Conservation (phyloP, 2,888 invertebrate genomes). For the Metallyticus violacea region DNA sequence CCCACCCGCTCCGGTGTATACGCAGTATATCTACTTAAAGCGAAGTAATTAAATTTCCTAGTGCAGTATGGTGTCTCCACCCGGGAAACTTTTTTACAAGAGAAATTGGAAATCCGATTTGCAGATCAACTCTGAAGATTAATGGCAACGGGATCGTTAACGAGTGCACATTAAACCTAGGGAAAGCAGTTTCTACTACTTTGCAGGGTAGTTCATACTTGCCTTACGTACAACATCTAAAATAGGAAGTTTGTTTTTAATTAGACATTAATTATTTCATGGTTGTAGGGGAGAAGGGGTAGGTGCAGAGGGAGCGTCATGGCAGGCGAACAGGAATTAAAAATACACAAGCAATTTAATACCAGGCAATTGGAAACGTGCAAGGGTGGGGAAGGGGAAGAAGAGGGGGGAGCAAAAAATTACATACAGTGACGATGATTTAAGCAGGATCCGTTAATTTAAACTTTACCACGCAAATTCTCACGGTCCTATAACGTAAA, state of each 20-base stretch:
- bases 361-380: conserved; percentile 1
- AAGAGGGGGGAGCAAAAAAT: not conserved
- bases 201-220: not conserved
- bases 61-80: not conserved
- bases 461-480: conserved; percentile 3
- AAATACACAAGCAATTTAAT: conserved; percentile 18
- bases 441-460: not conserved
- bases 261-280: conserved; percentile 18
- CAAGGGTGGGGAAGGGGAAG: not conserved
- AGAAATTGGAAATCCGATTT: conserved; percentile 21
- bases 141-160: not conserved
- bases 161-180: too few species aligned
- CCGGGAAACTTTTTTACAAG: not conserved
- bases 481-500: not conserved
- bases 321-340: not conserved
- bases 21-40: too few species aligned
- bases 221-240: not conserved
- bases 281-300: not conserved
- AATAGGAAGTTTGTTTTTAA: conserved; percentile 12
- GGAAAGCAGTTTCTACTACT: not conserved
- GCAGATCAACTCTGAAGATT: conserved; percentile 19
- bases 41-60: not conserved
- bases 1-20: too few species aligned
- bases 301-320: not conserved
- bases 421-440: not conserved